Base-by-base conservation (phyloP, 2,113 vertebrate genomes). In the Onychorhynchus coronatus region DNA sequence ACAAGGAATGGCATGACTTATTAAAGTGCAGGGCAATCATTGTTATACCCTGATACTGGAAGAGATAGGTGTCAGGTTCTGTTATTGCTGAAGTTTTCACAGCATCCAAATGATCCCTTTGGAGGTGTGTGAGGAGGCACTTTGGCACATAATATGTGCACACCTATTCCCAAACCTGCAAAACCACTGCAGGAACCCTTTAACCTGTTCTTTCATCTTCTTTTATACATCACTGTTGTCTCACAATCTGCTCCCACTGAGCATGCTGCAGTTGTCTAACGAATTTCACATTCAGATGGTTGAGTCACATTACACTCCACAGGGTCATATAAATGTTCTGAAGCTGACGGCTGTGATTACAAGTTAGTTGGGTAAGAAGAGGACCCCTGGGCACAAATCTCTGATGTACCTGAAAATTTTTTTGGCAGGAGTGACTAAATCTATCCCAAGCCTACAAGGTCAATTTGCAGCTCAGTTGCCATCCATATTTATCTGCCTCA, bases 331-430 rank as follows among this genome's bases (percentile, higher is more conserved):
- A 92, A 92, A 85, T 94, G 96, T 91, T 96, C 93, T 87, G 88
- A 94, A 95, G 74, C 88, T 97, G 93, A 96, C 96, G 96, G 72
- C 77, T 96, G 88, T 94, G 96, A 96, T 97, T 97, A 97, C 93
- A 96, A 95, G 95, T 96, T 96, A 94, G 95, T 95, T 97, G 88
- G 79, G 92, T 78, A 96, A 94, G 85, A 91, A 92, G 88, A 92
- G 91, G 83, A 96, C 95, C 95, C 90, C 92, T 92, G 92, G 95
- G 93, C 65, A 78, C 88, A 93, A 96, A 94, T 97, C 93, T 96
- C 95, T 91, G 90, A 92, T 85, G 92, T 92, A 97, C 95, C 95
- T 96, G 95, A 96, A 96, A 86, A 91, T 94, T 93, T 81, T 93
- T 96, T 96, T 94, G 88, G 92, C 95, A 96, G 85, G 90, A 92